phyloP scores from a whole-genome alignment of 2,113 vertebrate genomes.

The Nothoprocta pentlandii region DNA sequence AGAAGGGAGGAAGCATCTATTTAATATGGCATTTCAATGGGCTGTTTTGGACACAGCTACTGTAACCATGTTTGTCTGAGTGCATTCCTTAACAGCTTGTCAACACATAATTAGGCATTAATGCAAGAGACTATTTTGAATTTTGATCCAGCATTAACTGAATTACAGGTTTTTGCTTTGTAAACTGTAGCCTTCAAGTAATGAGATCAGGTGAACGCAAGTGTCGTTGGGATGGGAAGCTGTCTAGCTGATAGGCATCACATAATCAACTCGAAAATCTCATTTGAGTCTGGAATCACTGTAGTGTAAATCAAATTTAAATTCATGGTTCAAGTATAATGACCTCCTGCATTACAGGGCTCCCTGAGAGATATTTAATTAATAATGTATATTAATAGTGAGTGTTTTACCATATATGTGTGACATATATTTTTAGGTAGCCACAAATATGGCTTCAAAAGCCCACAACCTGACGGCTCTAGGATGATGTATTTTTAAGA shows the following conservation, averaged over 20 bases:
- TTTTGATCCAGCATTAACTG: not conserved
- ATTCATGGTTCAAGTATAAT: slow-evolving; percentile 1
- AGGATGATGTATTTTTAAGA: not conserved
- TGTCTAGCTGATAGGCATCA: not conserved
- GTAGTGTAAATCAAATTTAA: slow-evolving; percentile 32
- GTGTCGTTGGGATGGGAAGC: not conserved
- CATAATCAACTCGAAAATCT: slow-evolving; percentile 13
- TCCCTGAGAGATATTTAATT: slow-evolving; percentile 9
- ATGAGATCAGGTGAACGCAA: not conserved
- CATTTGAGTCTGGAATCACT: slow-evolving; percentile 19
- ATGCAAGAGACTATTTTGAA: not conserved
- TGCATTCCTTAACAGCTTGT: not conserved
- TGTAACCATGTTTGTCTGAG: not conserved
- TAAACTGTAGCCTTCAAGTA: not conserved
- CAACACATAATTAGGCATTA: not conserved
- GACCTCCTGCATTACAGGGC: not conserved
- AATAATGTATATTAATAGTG: slow-evolving; percentile 2
- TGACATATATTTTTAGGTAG: not conserved
- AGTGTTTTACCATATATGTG: not conserved
- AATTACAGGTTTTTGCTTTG: not conserved
- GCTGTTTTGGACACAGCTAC: not conserved
- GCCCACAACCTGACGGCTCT: not conserved
- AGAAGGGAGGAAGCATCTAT: not conserved
- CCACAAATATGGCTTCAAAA: not conserved
- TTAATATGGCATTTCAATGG: not conserved